These are phyloP conservation scores for Suillia variegata DNA, from an alignment of 2,888 invertebrate genomes.

Conservation along the genomic window DNA sequence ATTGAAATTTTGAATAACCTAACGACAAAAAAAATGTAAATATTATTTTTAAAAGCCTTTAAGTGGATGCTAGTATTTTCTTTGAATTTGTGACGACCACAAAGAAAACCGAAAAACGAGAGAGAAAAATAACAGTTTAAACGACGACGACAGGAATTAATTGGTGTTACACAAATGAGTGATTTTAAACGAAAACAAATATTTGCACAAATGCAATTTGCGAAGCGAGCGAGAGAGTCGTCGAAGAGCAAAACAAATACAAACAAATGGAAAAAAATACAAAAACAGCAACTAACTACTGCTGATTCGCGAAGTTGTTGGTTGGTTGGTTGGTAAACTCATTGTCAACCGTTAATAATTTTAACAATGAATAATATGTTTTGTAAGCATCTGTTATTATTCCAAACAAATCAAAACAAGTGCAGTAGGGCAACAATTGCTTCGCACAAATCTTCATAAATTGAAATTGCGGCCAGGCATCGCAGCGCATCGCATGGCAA, in stretches of 20 bases:
- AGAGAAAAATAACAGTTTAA: no score
- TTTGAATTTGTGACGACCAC: no score
- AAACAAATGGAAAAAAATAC: no score
- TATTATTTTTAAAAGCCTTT: no score
- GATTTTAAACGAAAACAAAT: slow-evolving; percentile 55
- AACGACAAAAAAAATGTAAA: no score
- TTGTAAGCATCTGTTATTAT: slow-evolving; percentile 58
- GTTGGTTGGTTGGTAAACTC: slow-evolving; percentile 42
- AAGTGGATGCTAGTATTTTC: no score
- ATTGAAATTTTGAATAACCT: no score
- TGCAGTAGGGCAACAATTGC: slow-evolving; percentile 42
- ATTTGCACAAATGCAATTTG: slow-evolving; percentile 56
- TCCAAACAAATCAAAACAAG: slow-evolving; percentile 60
- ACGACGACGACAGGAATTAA: slow-evolving; percentile 47
- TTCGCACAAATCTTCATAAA: slow-evolving; percentile 54
- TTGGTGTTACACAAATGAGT: slow-evolving; percentile 55
- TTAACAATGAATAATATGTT: slow-evolving; percentile 56
- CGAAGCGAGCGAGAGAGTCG: slow-evolving; percentile 11
- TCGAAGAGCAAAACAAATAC: slow-evolving; percentile 47
- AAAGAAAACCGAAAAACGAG: no score
- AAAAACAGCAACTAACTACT: no score
- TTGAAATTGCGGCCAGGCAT: slow-evolving; percentile 39
- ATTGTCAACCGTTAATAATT: slow-evolving; percentile 59
- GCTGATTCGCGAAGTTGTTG: no score
- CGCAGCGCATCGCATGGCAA: no score